phyloP scores from a whole-genome alignment of 53 echinoderm and acorn worm genomes.

The Crossaster papposus region DNA sequence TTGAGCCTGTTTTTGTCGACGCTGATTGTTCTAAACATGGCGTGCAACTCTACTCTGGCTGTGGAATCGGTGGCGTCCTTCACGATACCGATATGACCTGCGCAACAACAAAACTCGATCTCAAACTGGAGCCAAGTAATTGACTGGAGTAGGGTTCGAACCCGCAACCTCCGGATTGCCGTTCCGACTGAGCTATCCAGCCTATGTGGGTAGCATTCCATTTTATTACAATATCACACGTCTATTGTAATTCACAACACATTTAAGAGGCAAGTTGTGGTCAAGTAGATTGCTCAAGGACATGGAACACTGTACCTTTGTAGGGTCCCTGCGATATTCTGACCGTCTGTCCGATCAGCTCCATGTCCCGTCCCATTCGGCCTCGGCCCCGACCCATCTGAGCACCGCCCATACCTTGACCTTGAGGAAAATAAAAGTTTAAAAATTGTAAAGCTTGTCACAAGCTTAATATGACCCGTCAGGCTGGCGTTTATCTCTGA shows the following conservation, averaged over 20 bases:
- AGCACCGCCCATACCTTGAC: conserved; percentile 1
- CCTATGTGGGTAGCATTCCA: too few species aligned
- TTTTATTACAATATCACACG: too few species aligned
- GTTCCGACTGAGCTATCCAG: too few species aligned
- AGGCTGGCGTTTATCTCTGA: too few species aligned
- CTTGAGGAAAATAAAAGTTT: too few species aligned
- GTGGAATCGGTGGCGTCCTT: conserved; percentile 97
- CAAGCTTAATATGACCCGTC: too few species aligned
- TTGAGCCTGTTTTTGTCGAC: conserved; percentile 90
- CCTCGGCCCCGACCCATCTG: conserved; percentile 73
- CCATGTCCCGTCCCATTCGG: conserved; percentile 77
- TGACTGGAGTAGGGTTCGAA: too few species aligned
- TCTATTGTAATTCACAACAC: too few species aligned
- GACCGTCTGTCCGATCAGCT: conserved; percentile 94
- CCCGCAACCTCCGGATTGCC: too few species aligned
- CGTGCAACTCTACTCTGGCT: conserved; percentile 88
- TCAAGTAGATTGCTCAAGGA: too few species aligned
- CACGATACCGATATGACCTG: conserved; percentile 97
- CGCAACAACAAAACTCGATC: not conserved
- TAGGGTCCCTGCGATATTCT: conserved; percentile 91
- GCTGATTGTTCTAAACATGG: conserved; percentile 87
- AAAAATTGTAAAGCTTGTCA: too few species aligned
- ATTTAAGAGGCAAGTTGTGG: too few species aligned
- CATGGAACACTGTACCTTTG: conserved; percentile 75
- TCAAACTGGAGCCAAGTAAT: not conserved